These are phyloP conservation scores for Brachyhypopomus gauderio DNA, from an alignment of 2,113 vertebrate species.

Conservation along the genomic window DNA sequence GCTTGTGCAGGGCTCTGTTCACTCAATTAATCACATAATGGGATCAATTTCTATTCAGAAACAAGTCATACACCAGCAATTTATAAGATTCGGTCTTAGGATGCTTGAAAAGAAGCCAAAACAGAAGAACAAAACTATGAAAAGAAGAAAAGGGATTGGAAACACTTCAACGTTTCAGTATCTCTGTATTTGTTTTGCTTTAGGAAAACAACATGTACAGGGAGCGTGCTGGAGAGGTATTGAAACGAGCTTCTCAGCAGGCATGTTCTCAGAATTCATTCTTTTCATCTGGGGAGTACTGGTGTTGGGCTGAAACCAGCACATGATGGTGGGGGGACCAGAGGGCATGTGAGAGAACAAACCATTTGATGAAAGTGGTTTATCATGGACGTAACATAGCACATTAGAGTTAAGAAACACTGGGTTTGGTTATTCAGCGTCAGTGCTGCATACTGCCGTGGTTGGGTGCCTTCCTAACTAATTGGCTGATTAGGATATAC, in stretches of 20 bases:
- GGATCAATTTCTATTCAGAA: slow-evolving; percentile 57
- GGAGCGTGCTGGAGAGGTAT: neutral
- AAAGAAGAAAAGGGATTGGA: slow-evolving; percentile 30
- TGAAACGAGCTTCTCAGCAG: slow-evolving; percentile 20
- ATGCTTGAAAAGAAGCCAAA: slow-evolving; percentile 18
- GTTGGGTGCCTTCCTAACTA: slow-evolving; percentile 24
- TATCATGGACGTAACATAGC: neutral
- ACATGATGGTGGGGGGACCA: neutral
- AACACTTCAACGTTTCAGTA: slow-evolving; percentile 34
- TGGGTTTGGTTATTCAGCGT: neutral
- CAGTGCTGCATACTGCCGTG: neutral
- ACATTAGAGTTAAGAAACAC: neutral
- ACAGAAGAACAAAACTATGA: neutral
- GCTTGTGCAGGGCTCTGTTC: slow-evolving; percentile 54
- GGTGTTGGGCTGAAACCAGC: neutral
- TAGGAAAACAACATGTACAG: neutral
- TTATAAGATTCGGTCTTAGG: slow-evolving; percentile 48
- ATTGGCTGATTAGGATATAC: slow-evolving; percentile 28
- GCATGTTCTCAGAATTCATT: slow-evolving; percentile 13
- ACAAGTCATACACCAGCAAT: slow-evolving; percentile 55
- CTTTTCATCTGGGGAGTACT: neutral
- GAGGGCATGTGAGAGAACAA: slow-evolving; percentile 1
- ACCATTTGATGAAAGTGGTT: neutral
- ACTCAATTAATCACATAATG: slow-evolving; percentile 64
- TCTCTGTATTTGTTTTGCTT: slow-evolving; percentile 14